These are phyloP conservation scores for Phylloscopus whistleri DNA, from an alignment of 2,113 vertebrate genomes.

Conservation along the genomic window DNA sequence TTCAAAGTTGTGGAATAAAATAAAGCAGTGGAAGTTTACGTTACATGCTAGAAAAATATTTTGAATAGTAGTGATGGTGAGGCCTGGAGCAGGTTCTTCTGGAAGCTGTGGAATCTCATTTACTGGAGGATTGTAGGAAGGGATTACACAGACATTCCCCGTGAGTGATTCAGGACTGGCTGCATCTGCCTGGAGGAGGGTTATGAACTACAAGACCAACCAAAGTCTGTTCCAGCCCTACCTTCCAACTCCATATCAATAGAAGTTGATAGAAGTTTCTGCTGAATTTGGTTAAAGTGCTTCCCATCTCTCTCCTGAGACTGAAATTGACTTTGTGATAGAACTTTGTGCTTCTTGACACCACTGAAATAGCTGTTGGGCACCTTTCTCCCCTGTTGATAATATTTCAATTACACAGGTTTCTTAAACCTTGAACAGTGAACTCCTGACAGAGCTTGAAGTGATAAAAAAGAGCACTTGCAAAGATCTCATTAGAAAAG, in stretches of 20 bases:
- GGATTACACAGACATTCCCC: conserved; percentile 39
- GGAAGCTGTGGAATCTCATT: not conserved
- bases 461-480: not conserved
- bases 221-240: not conserved
- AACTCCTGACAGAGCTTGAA: not conserved
- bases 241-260: not conserved
- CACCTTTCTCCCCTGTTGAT: not conserved
- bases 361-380: not conserved
- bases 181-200: not conserved
- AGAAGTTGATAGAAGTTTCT: not conserved
- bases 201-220: conserved; percentile 10
- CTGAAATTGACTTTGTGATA: not conserved
- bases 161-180: not conserved
- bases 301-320: not conserved
- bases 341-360: not conserved
- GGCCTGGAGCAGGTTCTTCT: not conserved
- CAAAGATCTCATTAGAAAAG: not conserved
- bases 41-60: not conserved
- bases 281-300: not conserved
- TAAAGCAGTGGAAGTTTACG: not conserved
- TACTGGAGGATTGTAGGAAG: not conserved
- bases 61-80: not conserved
- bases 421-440: not conserved
- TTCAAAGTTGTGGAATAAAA: not conserved
- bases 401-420: not conserved